Evolutionary conservation across 2,888 invertebrate species (phyloP).

Genomic region (Limenitis camilla): DNA sequence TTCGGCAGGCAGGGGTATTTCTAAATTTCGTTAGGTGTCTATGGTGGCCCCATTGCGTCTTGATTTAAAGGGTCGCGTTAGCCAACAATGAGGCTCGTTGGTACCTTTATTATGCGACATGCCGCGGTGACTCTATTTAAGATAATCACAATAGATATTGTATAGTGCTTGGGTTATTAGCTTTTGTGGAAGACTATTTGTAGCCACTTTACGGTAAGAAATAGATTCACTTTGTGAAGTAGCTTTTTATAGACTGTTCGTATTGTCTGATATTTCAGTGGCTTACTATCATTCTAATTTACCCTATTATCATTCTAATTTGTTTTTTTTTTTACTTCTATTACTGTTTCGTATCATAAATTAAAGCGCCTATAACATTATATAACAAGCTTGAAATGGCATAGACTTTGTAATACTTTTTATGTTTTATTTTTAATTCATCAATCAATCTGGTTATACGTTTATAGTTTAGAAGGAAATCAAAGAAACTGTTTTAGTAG

Average conservation of each 20-base stretch:
- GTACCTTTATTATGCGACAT: constrained; percentile 20
- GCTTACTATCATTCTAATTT: too few relatives aligned
- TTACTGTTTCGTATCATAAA: too few relatives aligned
- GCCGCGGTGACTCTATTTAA: constrained; percentile 11
- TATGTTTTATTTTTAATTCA: too few relatives aligned
- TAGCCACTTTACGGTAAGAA: background rate
- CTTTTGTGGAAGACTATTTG: constrained; percentile 6
- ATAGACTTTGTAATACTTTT: too few relatives aligned
- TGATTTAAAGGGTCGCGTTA: constrained; percentile 43
- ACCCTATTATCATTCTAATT: too few relatives aligned
- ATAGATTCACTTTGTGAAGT: background rate
- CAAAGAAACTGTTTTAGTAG: too few relatives aligned
- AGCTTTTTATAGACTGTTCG: background rate
- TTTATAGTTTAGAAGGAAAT: too few relatives aligned
- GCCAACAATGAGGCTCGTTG: constrained; percentile 19
- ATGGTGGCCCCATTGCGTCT: constrained; percentile 46
- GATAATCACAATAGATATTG: constrained; percentile 14
- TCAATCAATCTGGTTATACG: too few relatives aligned
- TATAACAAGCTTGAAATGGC: too few relatives aligned
- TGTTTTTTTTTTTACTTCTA: too few relatives aligned
- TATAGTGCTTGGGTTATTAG: constrained; percentile 9
- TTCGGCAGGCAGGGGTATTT: constrained; percentile 25
- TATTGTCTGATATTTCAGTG: background rate
- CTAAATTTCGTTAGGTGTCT: constrained; percentile 39
- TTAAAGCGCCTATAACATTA: too few relatives aligned